These are phyloP conservation scores for Olivierus martensii DNA, from an alignment of 1,140 invertebrate species.

Conservation along the genomic window DNA sequence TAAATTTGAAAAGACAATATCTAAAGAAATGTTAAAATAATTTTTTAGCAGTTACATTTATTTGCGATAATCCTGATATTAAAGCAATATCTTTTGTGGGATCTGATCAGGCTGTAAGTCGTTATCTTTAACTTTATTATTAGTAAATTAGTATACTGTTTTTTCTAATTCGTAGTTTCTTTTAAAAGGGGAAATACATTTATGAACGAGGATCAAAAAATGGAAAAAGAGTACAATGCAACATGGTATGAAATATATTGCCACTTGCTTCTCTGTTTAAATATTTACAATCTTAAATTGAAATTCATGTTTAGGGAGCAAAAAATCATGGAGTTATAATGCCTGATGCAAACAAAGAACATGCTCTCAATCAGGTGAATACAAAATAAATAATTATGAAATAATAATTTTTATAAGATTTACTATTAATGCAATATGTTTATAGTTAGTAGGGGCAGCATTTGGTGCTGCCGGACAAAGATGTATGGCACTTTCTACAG, in stretches of 20 bases:
- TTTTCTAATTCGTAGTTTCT: background rate
- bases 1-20: too few relatives aligned
- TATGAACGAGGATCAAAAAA: conserved; percentile 75
- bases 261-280: too few relatives aligned
- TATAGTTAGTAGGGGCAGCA: conserved; percentile 70
- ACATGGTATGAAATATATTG: conserved; percentile 61
- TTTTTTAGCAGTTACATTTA: conserved; percentile 72
- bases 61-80: conserved; percentile 92
- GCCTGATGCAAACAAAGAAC: conserved; percentile 95
- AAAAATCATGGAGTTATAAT: conserved; percentile 97
- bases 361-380: conserved; percentile 65
- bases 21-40: background rate
- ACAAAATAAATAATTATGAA: background rate
- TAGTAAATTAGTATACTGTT: background rate
- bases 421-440: background rate
- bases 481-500: conserved; percentile 97
- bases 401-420: background rate
- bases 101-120: conserved; percentile 72
- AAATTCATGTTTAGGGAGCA: conserved; percentile 49
- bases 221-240: conserved; percentile 94
- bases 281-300: background rate
- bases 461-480: conserved; percentile 83
- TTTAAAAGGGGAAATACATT: conserved; percentile 80
- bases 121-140: conserved; percentile 16
- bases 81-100: conserved; percentile 98